Percentiles rank a stretch among this genome's conserved stretches.
Conservation (phyloP, 2,113 vertebrate species). For the Mastomys natalensis region DNA sequence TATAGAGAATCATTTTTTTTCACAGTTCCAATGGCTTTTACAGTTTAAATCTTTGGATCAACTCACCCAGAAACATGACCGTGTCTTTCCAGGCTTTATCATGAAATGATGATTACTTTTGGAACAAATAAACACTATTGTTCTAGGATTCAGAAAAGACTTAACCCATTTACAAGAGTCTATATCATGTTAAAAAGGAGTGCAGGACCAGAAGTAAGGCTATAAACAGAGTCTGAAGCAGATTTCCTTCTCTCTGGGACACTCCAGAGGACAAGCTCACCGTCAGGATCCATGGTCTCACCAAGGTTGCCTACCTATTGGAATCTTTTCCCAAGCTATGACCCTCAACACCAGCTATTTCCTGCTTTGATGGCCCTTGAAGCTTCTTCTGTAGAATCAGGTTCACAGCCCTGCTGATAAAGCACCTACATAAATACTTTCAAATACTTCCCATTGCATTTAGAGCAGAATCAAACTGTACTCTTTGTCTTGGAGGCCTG, state of each 20-base stretch:
- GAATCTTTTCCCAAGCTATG: not conserved
- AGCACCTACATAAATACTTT: not conserved
- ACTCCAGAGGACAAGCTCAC: not conserved
- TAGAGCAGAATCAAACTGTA: not conserved
- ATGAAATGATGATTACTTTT: not conserved
- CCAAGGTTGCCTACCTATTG: not conserved
- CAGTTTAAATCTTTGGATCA: not conserved
- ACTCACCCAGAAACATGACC: not conserved
- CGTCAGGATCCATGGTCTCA: not conserved
- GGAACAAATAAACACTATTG: not conserved
- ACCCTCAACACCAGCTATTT: not conserved
- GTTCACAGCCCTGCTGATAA: not conserved
- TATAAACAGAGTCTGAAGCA: not conserved
- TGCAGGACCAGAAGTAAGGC: not conserved
- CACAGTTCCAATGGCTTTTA: not conserved
- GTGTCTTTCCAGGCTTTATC: not conserved
- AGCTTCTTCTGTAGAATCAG: not conserved
- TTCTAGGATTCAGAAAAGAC: not conserved
- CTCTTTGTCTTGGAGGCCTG: too few relatives aligned
- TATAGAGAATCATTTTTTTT: constrained; percentile 24
- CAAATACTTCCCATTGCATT: not conserved
- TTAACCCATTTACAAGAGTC: not conserved
- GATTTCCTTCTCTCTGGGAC: not conserved
- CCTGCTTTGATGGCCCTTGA: not conserved
- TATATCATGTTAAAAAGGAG: not conserved